Percentiles rank a stretch among this genome's conserved stretches.
Conservation (phyloP, 2,888 invertebrate species). For the Odontocolon sp. region DNA sequence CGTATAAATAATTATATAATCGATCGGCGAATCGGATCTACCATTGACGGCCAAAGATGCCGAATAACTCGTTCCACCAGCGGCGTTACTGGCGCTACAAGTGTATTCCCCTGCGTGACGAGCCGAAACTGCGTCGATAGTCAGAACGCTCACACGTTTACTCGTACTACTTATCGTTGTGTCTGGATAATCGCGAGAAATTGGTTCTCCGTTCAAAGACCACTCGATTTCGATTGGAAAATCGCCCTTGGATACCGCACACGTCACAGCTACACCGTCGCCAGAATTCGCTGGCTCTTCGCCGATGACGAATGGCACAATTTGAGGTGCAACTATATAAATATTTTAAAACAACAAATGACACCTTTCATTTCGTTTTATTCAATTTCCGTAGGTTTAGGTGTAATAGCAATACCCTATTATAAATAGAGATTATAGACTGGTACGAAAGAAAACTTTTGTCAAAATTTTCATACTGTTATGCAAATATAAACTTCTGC, state of each 20-base stretch:
- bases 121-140: conserved; percentile 82
- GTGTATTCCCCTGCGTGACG: conserved; percentile 83
- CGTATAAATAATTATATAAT: neutral
- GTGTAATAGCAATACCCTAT: no score
- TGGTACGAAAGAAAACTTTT: neutral
- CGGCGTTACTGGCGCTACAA: conserved; percentile 82
- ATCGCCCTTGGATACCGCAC: conserved; percentile 89
- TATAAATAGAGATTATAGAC: no score
- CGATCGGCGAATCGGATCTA: conserved; percentile 61
- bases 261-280: conserved; percentile 86
- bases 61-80: conserved; percentile 81
- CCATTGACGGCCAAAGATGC: conserved; percentile 82
- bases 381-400: no score
- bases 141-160: conserved; percentile 82
- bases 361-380: neutral
- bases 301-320: conserved; percentile 87
- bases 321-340: conserved; percentile 87
- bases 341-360: neutral
- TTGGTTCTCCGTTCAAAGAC: conserved; percentile 86
- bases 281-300: conserved; percentile 87
- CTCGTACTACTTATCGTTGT: conserved; percentile 81
- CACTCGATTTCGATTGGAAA: conserved; percentile 88
- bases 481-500: no score
- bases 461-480: no score
- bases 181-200: conserved; percentile 75